Percentiles rank a stretch among this genome's conserved stretches.
phyloP scores from a whole-genome alignment of 2,888 invertebrate species.

The Tridacna crocea region DNA sequence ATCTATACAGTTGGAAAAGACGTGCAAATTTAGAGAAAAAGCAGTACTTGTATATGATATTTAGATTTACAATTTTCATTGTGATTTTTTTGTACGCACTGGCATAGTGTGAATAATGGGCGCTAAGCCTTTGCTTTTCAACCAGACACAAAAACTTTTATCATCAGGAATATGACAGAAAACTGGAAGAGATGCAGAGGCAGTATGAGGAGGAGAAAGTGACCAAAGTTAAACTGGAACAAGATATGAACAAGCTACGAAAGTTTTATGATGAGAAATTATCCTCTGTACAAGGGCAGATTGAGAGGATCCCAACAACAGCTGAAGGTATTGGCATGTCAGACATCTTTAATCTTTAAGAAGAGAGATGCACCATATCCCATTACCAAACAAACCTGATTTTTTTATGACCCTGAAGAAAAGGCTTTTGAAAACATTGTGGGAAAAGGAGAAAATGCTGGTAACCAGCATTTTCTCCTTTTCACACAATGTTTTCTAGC shows the following conservation, averaged over 20 bases:
- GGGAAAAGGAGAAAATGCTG: background rate
- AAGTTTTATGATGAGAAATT: slow-evolving; percentile 86
- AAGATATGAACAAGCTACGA: slow-evolving; percentile 87
- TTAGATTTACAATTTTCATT: too few relatives aligned
- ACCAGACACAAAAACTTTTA: too few relatives aligned
- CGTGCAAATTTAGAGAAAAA: too few relatives aligned
- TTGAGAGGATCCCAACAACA: slow-evolving; percentile 74
- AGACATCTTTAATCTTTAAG: background rate
- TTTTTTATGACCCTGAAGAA: too few relatives aligned
- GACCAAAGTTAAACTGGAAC: slow-evolving; percentile 86
- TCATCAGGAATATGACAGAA: slow-evolving; percentile 86
- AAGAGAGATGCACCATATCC: too few relatives aligned
- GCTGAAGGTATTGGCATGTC: slow-evolving; percentile 69
- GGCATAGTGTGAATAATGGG: too few relatives aligned
- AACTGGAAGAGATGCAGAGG: slow-evolving; percentile 86
- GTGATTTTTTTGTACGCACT: too few relatives aligned
- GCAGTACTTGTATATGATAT: too few relatives aligned
- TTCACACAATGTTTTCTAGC: background rate
- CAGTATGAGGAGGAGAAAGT: slow-evolving; percentile 85
- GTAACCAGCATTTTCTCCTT: background rate
- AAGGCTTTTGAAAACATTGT: background rate
- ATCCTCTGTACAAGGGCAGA: slow-evolving; percentile 78
- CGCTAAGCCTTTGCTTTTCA: too few relatives aligned
- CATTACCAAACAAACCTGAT: too few relatives aligned
- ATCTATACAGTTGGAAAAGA: too few relatives aligned